phyloP scores from a whole-genome alignment of 2,113 vertebrate genomes.

The Chaetorhynchus papuensis region DNA sequence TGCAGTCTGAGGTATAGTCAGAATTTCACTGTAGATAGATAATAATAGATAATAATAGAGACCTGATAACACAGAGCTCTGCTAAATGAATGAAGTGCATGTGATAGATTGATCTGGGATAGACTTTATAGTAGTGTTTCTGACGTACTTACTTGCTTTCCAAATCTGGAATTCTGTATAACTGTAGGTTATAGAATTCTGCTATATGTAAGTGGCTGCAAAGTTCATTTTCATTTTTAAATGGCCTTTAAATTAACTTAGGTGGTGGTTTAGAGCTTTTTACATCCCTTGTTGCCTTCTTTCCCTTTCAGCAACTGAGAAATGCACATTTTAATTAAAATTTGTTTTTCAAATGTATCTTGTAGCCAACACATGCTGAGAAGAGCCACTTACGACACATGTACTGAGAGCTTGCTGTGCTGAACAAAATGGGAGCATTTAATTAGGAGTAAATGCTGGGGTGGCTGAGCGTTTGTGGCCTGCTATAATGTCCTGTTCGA shows the following conservation, averaged over 20 bases:
- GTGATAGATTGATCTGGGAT: not conserved
- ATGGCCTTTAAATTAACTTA: not conserved
- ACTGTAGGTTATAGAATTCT: not conserved
- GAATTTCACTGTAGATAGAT: not conserved
- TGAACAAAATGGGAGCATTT: not conserved
- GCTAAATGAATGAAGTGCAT: not conserved
- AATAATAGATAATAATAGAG: not conserved
- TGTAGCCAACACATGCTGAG: conserved; percentile 5
- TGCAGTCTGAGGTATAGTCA: not conserved
- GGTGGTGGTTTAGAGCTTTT: not conserved
- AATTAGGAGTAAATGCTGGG: not conserved
- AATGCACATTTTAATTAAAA: conserved; percentile 37
- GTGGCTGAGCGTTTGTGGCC: not conserved
- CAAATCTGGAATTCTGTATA: not conserved
- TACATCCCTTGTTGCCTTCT: not conserved
- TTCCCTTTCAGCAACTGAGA: not conserved
- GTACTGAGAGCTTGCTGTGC: not conserved
- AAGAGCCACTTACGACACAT: not conserved
- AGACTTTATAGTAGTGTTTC: not conserved
- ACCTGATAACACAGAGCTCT: not conserved
- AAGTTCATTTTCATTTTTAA: not conserved
- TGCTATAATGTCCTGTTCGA: not conserved
- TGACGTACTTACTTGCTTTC: not conserved
- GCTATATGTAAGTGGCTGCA: not conserved
- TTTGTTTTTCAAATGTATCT: conserved; percentile 21